Conservation (phyloP, 1,140 invertebrate genomes). For the Rhizoglyphus robini region DNA sequence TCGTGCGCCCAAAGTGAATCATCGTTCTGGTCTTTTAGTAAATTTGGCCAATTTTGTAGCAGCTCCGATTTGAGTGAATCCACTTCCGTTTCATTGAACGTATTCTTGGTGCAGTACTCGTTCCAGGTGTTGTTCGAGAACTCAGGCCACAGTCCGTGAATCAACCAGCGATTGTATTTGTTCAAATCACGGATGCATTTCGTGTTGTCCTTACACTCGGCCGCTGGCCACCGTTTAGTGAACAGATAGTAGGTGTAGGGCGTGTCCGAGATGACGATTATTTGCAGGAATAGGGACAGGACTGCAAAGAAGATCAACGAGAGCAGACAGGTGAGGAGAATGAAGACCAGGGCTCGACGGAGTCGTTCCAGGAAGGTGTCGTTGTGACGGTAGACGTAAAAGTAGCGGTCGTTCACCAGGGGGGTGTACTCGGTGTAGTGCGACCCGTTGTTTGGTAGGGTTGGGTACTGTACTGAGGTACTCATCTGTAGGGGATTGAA, state of each 20-base stretch:
- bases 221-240: conserved; percentile 8
- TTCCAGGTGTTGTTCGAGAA: conserved; percentile 20
- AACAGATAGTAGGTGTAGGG: conserved; percentile 5
- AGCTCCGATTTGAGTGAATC: conserved; percentile 11
- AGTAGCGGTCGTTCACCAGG: background rate
- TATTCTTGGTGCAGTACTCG: conserved; percentile 12
- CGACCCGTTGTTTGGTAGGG: background rate
- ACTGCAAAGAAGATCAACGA: background rate
- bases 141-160: conserved; percentile 23
- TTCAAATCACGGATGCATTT: background rate
- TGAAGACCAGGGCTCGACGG: background rate
- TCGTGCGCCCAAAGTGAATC: conserved; percentile 25
- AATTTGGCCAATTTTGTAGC: conserved; percentile 22
- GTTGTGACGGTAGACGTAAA: background rate
- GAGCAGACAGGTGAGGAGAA: background rate
- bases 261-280: background rate
- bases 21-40: background rate
- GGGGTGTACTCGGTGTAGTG: background rate
- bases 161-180: conserved; percentile 19
- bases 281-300: background rate
- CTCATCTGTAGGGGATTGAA: background rate
- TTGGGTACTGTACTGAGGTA: background rate
- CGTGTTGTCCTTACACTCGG: background rate
- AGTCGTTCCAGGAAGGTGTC: background rate
- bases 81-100: background rate